Base-by-base conservation (phyloP, 1,140 invertebrate genomes). In the Diploscapter pachys region DNA sequence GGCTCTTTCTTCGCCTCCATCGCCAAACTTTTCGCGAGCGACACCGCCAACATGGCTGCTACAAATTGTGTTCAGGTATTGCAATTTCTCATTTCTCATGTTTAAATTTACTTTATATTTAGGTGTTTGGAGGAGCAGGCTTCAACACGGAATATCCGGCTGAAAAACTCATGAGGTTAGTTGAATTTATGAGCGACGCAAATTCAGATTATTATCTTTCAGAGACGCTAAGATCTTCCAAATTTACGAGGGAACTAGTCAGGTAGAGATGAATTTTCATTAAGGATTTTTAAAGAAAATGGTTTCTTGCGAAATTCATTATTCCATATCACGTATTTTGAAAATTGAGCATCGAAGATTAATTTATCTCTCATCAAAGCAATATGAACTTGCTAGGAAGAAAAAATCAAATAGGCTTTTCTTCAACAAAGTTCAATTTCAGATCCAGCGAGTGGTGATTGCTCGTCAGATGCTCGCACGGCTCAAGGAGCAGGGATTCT, bases 121-220 rank as follows among this genome's bases (percentile, higher is more conserved):
- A 31, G 31, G 31, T 98, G 63, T 98, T 97, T 87, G 96, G 96
- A 70, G 96, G 96, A 59, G 94, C 93, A 86, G 84, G 96, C n/a
- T 99, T 96, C 87, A 98, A 98, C 87, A 91, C 89, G 63, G 96
- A 98, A 75, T 99, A 98, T 88, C 96, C 96, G 2, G 96, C 96
- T 0, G 96, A 98, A 86, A 99, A 99, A 86, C 88, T 99, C 11
- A 98, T 98, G 94, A 89, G 31, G 31, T 31, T 31, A 31, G 31
- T 31, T 31, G 31, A 31, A 31, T 31, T 31, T 31, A 31, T 31
- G 31, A 31, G 1, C 31, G 31, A 31, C 31, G 31, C 31, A 31
- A 31, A 31, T 31, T 31, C 31, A 31, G 31, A 31, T 31, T 31
- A 31, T 31, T 31, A 31, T 31, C 31, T 31, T 31, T 31, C 31